These are phyloP conservation scores for Plectrocnemia conspersa DNA, from an alignment of 1,140 invertebrate species.

Conservation along the genomic window DNA sequence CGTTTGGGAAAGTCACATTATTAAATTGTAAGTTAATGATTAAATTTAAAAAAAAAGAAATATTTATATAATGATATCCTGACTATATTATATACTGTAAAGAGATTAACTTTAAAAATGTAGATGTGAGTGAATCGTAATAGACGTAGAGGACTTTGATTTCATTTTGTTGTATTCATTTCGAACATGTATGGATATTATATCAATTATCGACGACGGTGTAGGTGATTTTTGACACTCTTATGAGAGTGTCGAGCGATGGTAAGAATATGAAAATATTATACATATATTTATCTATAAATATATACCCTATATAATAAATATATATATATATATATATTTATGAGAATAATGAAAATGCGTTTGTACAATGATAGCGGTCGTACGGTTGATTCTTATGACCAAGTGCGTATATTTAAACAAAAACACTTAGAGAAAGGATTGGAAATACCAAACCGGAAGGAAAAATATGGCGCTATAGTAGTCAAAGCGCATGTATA, in stretches of 20 bases:
- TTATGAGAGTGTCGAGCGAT: no score
- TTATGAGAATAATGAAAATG: conserved; percentile 4
- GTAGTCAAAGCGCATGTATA: not conserved
- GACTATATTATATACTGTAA: no score
- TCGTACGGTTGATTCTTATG: conserved; percentile 9
- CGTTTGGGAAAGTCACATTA: no score
- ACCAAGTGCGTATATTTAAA: conserved; percentile 12
- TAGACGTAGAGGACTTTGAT: not conserved
- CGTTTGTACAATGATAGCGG: conserved; percentile 20
- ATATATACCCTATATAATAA: conserved; percentile 15
- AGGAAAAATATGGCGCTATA: not conserved
- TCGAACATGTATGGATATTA: conserved; percentile 10
- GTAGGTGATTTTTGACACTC: conserved; percentile 4
- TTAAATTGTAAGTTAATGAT: no score
- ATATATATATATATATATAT: conserved; percentile 17
- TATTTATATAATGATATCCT: no score
- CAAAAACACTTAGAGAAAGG: no score
- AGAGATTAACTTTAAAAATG: no score
- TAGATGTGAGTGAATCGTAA: no score
- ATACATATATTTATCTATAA: conserved; percentile 8
- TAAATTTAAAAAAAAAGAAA: no score
- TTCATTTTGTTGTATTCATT: conserved; percentile 26
- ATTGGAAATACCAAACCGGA: no score
- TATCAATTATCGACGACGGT: conserved; percentile 5
- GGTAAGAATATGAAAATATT: conserved; percentile 9